Base-by-base conservation (phyloP, 92 coral and sea anemone species). In the Virgularia gustaviana region DNA sequence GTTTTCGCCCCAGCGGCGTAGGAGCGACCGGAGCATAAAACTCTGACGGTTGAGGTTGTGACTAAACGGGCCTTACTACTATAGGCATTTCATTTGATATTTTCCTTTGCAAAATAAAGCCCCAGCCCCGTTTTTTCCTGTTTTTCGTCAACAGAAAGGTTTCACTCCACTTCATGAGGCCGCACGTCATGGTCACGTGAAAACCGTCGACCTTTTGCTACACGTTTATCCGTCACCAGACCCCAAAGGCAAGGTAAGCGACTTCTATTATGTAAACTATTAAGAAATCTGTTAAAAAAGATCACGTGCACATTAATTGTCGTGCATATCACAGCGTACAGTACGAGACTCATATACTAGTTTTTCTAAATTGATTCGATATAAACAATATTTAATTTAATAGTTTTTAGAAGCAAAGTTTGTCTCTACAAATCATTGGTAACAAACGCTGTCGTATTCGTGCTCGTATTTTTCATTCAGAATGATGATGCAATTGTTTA, bases 111-210 rank as follows among this genome's bases (percentile, higher is more conserved):
- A 36, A 32, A n/a, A n/a, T n/a, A n/a, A n/a, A n/a, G n/a, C n/a
- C n/a, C n/a, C n/a, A n/a, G n/a, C 25, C 28, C 44, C 16, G 13
- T 23, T 1, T 24, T 23, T 47, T 10, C 36, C 20, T 63, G 18
- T 72, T 72, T 24, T 39, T 2, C 5, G 6, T 36, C 63, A 23
- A 83, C 96, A 94, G 99, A 94, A 94, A 82, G 99, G 99, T 22
- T 94, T 94, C 66, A 94, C 99, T 42, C 99, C 99, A 47, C 80
- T 94, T 0, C 99, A 94, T 53, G 99, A 94, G 71, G 96, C 99
- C 18, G 96, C 99, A 1, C 86, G 99, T 23, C 81, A 86, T 43
- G 99, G 99, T 43, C 99, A 89, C 71, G 96, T 94, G 59, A 70
- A 85, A 53, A 87, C 90, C 35, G 89, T 89, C 2, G 85, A 77